phyloP scores from a whole-genome alignment of 2,113 vertebrate species.

The Urocolius indicus region DNA sequence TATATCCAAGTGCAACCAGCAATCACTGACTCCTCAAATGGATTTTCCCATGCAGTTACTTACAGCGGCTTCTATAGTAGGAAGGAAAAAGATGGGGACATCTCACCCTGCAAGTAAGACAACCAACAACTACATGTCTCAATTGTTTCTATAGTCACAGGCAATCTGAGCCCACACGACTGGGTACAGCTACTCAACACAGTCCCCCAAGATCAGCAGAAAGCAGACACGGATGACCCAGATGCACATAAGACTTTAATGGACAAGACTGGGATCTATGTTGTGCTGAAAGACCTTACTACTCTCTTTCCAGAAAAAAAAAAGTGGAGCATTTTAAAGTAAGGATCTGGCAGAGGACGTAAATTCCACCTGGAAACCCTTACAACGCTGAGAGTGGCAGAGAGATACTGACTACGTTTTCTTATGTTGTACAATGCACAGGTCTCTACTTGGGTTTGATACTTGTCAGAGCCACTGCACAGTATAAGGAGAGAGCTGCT shows the following conservation, averaged over 20 bases:
- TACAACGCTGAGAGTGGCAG: background rate
- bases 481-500: background rate
- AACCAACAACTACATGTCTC: background rate
- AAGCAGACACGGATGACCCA: background rate
- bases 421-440: background rate
- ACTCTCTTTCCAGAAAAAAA: background rate
- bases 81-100: background rate
- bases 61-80: background rate
- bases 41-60: background rate
- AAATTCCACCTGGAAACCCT: background rate
- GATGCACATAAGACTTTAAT: background rate
- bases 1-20: background rate
- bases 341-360: background rate
- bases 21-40: background rate
- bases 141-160: background rate
- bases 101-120: background rate
- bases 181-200: background rate
- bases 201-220: background rate
- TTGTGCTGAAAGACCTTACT: background rate
- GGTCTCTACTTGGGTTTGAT: background rate
- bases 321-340: background rate
- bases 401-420: background rate
- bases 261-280: background rate
- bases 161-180: background rate
- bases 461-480: background rate